phyloP scores from a whole-genome alignment of 2,888 invertebrate genomes.

The Bombylius major region DNA sequence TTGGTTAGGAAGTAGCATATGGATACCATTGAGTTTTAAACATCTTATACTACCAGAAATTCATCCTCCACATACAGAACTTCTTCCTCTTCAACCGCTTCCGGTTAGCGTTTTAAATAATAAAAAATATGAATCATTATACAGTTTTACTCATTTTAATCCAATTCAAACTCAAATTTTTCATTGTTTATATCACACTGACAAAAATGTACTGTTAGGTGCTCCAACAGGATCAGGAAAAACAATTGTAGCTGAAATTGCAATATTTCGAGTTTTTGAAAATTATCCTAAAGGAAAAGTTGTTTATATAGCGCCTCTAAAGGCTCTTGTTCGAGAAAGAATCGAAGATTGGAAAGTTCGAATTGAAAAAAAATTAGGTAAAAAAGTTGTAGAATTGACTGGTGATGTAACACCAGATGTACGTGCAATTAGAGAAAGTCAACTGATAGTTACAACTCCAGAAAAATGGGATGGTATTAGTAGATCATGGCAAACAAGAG shows the following conservation, averaged over 20 bases:
- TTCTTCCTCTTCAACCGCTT: slow-evolving; percentile 81
- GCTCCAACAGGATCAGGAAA: slow-evolving; percentile 85
- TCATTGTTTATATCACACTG: slow-evolving; percentile 88
- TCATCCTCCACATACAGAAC: slow-evolving; percentile 86
- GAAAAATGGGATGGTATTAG: slow-evolving; percentile 99
- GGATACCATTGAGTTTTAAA: slow-evolving; percentile 59
- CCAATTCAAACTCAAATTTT: slow-evolving; percentile 98
- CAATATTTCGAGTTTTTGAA: slow-evolving; percentile 85
- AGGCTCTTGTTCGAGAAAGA: slow-evolving; percentile 92
- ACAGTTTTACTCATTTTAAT: slow-evolving; percentile 90
- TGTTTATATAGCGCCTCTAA: slow-evolving; percentile 96
- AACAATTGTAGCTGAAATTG: slow-evolving; percentile 95
- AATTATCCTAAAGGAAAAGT: slow-evolving; percentile 70
- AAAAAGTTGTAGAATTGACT: slow-evolving; percentile 88
- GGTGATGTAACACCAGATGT: slow-evolving; percentile 82
- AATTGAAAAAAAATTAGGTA: slow-evolving; percentile 56
- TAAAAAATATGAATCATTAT: slow-evolving; percentile 63
- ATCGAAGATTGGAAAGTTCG: slow-evolving; percentile 89
- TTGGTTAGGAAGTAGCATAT: slow-evolving; percentile 48
- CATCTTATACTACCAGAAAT: slow-evolving; percentile 82
- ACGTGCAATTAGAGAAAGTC: slow-evolving; percentile 65
- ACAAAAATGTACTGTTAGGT: slow-evolving; percentile 83
- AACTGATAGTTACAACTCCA: slow-evolving; percentile 96
- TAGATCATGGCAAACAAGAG: slow-evolving; percentile 93
- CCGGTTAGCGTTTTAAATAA: slow-evolving; percentile 74